Conservation (phyloP, 1,140 invertebrate genomes). For the Neuroterus valhalla region DNA sequence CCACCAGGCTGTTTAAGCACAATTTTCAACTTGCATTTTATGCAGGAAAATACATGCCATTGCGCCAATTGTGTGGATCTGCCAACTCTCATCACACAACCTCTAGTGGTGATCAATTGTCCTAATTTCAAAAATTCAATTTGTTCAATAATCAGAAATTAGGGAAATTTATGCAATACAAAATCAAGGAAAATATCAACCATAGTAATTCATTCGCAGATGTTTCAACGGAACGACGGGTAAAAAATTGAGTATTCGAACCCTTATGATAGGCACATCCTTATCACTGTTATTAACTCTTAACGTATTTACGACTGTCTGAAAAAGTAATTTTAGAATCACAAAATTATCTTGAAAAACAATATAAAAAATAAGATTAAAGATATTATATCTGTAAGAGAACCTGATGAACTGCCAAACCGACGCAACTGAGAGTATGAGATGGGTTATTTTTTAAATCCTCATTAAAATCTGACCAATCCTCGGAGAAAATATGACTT, state of each 20-base stretch:
- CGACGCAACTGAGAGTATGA: slow-evolving; percentile 80
- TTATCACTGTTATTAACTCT: slow-evolving; percentile 67
- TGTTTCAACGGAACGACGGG: slow-evolving; percentile 82
- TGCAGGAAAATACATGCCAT: slow-evolving; percentile 86
- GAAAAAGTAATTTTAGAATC: slow-evolving; percentile 52
- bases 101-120: slow-evolving; percentile 88
- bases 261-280: slow-evolving; percentile 73
- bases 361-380: slow-evolving; percentile 35
- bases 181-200: slow-evolving; percentile 66
- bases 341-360: neutral
- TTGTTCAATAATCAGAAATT: slow-evolving; percentile 34
- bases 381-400: slow-evolving; percentile 5
- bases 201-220: slow-evolving; percentile 87
- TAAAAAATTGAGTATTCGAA: slow-evolving; percentile 83
- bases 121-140: slow-evolving; percentile 74
- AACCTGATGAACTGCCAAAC: slow-evolving; percentile 85
- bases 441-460: slow-evolving; percentile 81
- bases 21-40: slow-evolving; percentile 60
- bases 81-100: slow-evolving; percentile 90
- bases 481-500: slow-evolving; percentile 77
- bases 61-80: slow-evolving; percentile 84
- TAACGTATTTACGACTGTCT: slow-evolving; percentile 73
- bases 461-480: slow-evolving; percentile 79
- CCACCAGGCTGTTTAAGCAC: slow-evolving; percentile 64
- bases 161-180: slow-evolving; percentile 34